Base-by-base conservation (phyloP, 2,888 invertebrate species). In the Ornithoptera alexandrae region DNA sequence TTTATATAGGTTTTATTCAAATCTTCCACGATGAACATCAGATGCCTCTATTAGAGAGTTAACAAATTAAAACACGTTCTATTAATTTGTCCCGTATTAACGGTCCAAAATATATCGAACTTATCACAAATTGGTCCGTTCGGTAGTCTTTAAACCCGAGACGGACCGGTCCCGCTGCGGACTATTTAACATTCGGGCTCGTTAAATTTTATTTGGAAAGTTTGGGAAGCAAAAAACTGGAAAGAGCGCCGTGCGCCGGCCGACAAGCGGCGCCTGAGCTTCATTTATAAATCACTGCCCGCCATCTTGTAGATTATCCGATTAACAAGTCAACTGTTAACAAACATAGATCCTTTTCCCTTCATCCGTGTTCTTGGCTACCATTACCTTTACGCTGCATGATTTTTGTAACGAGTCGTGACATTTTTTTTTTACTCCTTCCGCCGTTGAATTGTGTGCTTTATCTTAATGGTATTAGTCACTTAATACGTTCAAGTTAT, bases 251-350 rank as follows among this genome's bases (percentile, higher is more conserved):
- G 75, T 77, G 75, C 74, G 66, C 50, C 77, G 75, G 78, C 76
- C 78, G 78, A 76, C 74, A 79, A 78, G 79, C 86, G 89, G 90
- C 89, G 89, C 88, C 87, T 85, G 84, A 78, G 79, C 83, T 78
- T 83, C 84, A 74, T 77, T 79, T 82, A 88, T 86, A 88, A 90
- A 88, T 88, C 87, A 87, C 83, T 73, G 76, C 74, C 83, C 81
- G 84, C 84, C 88, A 85, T 88, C 84, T 87, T 86, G 81, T 81
- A 87, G 87, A 89, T 90, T 83, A 87, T 79, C 82, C 83, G 89
- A 90, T 90, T 88, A 89, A 84, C 87, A 83, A 87, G 82, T 86
- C 86, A 87, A 83, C 87, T 84, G 83, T 84, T 83, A 84, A 84
- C 76, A 75, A 79, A 85, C 81, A 81, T 81, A 80, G 84, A 85